phyloP scores from a whole-genome alignment of 2,113 vertebrate species.

The Orthonyx spaldingii region DNA sequence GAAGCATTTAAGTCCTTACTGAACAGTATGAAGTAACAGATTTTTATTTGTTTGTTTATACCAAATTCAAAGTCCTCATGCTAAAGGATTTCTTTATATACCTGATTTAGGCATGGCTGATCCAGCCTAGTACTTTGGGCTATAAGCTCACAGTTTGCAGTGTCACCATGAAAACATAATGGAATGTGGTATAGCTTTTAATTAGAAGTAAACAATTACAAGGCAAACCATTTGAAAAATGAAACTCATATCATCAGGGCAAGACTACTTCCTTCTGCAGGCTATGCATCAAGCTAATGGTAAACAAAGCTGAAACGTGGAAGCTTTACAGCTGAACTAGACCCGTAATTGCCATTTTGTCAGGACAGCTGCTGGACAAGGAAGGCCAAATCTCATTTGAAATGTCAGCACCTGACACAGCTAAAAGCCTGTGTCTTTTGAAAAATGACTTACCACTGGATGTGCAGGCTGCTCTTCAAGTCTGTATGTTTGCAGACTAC shows the following conservation, averaged over 20 bases:
- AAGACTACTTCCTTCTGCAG: background rate
- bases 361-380: background rate
- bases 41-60: background rate
- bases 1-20: background rate
- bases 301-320: background rate
- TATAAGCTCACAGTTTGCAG: background rate
- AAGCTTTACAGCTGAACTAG: background rate
- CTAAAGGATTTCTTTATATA: background rate
- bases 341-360: background rate
- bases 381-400: background rate
- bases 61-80: background rate
- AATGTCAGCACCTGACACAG: background rate
- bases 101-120: background rate
- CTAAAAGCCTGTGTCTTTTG: background rate
- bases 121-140: background rate
- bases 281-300: background rate
- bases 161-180: background rate
- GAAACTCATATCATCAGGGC: background rate
- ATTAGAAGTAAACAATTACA: background rate
- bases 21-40: background rate
- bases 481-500: slow-evolving; percentile 76
- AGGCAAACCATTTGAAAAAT: background rate
- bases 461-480: slow-evolving; percentile 84
- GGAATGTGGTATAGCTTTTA: background rate
- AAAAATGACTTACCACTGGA: slow-evolving; percentile 80